Evolutionary conservation across 2,113 vertebrate genomes (phyloP).

Genomic region (Prunella fulvescens): DNA sequence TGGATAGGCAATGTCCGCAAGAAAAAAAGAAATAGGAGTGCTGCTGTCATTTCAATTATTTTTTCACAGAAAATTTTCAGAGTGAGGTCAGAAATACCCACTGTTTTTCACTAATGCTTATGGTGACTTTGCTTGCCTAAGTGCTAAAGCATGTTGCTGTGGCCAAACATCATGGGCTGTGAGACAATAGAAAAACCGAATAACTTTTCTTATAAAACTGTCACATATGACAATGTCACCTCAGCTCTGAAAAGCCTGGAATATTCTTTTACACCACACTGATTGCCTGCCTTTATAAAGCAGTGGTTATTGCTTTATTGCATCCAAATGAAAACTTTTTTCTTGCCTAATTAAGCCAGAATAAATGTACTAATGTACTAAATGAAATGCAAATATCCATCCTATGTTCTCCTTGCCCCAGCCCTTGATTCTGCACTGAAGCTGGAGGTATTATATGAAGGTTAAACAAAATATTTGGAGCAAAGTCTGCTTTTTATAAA

Average conservation of each 20-base stretch:
- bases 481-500: constrained; percentile 49
- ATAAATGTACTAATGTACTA: background rate
- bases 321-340: background rate
- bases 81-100: background rate
- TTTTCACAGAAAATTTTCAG: background rate
- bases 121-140: background rate
- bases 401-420: background rate
- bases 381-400: background rate
- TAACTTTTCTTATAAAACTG: background rate
- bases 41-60: background rate
- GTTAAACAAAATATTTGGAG: constrained; percentile 49
- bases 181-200: background rate
- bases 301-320: background rate
- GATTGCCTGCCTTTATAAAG: background rate
- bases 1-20: background rate
- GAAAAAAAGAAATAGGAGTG: background rate
- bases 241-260: background rate
- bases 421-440: background rate
- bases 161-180: background rate
- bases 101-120: background rate
- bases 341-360: background rate
- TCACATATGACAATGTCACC: background rate
- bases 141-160: background rate
- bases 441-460: constrained; percentile 14
- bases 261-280: background rate